phyloP scores from a whole-genome alignment of 2,888 invertebrate species.

The Ormyrus rosae region DNA sequence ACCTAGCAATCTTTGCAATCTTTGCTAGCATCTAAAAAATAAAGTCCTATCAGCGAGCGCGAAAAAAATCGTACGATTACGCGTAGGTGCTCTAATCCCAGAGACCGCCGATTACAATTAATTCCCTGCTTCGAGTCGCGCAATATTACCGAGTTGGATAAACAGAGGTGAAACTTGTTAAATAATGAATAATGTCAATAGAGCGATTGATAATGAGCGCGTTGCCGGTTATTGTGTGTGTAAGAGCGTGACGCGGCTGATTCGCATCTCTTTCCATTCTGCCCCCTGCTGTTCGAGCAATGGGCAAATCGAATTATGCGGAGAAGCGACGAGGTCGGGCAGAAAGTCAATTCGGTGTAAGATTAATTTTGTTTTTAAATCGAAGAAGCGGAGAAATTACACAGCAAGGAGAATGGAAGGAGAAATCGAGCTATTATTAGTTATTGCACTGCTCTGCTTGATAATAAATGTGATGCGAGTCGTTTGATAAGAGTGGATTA shows the following conservation, averaged over 20 bases:
- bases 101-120: slow-evolving; percentile 24
- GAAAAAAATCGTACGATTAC: no score
- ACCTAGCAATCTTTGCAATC: no score
- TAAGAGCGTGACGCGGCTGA: slow-evolving; percentile 40
- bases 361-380: slow-evolving; percentile 11
- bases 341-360: slow-evolving; percentile 1
- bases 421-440: no score
- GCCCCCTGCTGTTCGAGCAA: no score
- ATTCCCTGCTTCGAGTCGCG: slow-evolving; percentile 20
- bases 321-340: not conserved
- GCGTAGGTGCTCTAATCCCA: no score
- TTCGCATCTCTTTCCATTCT: slow-evolving; percentile 21
- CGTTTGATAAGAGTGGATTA: no score
- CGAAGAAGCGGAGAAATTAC: not conserved
- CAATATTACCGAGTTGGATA: not conserved
- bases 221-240: no score
- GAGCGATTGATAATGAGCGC: slow-evolving; percentile 36
- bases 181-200: slow-evolving; percentile 46
- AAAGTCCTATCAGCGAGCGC: no score
- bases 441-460: no score
- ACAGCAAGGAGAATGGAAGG: no score
- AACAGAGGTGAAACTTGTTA: not conserved
- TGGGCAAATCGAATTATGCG: slow-evolving; percentile 19
- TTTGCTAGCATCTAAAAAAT: no score
- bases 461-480: no score